Percentiles rank a stretch among this genome's conserved stretches.
Evolutionary conservation across 2,888 invertebrate species (phyloP).

Genomic region (Drosophila bunnanda): DNA sequence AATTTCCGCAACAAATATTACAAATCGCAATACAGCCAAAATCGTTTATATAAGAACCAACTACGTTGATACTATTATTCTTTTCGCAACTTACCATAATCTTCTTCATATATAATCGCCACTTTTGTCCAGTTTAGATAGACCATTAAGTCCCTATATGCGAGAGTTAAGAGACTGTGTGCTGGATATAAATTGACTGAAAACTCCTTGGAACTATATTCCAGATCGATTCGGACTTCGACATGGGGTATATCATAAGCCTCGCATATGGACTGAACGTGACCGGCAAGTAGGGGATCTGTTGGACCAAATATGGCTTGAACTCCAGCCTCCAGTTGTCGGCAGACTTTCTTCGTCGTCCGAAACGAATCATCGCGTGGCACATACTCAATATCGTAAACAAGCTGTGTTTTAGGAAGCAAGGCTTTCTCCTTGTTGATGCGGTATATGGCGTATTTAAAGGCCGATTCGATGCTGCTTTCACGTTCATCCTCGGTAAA

Average conservation of each 20-base stretch:
- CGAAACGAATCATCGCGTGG: slow-evolving; percentile 95
- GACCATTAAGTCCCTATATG: slow-evolving; percentile 93
- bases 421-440: slow-evolving; percentile 95
- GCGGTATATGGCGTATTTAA: slow-evolving; percentile 97
- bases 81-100: slow-evolving; percentile 88
- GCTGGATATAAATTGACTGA: slow-evolving; percentile 96
- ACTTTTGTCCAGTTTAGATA: slow-evolving; percentile 97
- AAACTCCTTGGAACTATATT: slow-evolving; percentile 87
- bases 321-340: slow-evolving; percentile 91
- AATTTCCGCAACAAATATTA: too few species aligned
- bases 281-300: slow-evolving; percentile 92
- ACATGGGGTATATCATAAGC: slow-evolving; percentile 96
- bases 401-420: slow-evolving; percentile 93
- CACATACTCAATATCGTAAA: slow-evolving; percentile 97
- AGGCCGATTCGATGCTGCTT: slow-evolving; percentile 94
- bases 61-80: too few species aligned
- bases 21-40: too few species aligned
- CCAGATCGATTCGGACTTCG: slow-evolving; percentile 90
- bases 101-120: slow-evolving; percentile 97
- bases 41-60: too few species aligned
- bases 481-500: slow-evolving; percentile 96
- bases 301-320: slow-evolving; percentile 90
- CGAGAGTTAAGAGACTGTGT: slow-evolving; percentile 91
- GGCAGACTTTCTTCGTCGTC: slow-evolving; percentile 91
- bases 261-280: slow-evolving; percentile 95